Evolutionary conservation across 2,888 invertebrate species (phyloP).

Genomic region (Uropetala carovei): DNA sequence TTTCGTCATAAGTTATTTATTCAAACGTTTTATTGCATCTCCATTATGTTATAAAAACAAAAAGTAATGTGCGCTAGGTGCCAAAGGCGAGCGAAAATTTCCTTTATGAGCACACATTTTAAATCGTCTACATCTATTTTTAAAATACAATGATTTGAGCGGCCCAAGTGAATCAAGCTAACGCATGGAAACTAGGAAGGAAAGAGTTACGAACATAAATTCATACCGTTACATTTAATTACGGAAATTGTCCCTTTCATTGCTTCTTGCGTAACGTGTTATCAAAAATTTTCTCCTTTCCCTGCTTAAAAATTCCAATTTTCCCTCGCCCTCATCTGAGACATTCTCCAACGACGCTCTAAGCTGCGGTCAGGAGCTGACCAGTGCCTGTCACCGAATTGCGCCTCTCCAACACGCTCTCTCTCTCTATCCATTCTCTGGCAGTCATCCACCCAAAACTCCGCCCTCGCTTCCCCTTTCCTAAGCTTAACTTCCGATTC

Average conservation of each 20-base stretch:
- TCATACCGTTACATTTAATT: conserved; percentile 1
- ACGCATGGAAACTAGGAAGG: too few relatives aligned
- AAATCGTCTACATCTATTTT: too few relatives aligned
- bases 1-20: too few relatives aligned
- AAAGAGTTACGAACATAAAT: too few relatives aligned
- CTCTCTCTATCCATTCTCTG: background rate
- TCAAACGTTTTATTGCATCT: too few relatives aligned
- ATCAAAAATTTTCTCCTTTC: background rate
- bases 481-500: background rate
- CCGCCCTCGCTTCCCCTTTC: background rate
- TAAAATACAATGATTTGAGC: too few relatives aligned
- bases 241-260: background rate
- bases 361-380: background rate
- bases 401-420: conserved; percentile 12
- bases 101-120: too few relatives aligned
- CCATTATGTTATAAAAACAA: too few relatives aligned
- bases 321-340: background rate
- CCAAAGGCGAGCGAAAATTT: too few relatives aligned
- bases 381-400: conserved; percentile 57
- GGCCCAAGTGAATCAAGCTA: too few relatives aligned
- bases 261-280: background rate
- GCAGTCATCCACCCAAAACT: background rate
- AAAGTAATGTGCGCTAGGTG: too few relatives aligned
- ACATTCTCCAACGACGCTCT: background rate
- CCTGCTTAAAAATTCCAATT: conserved; percentile 13